phyloP scores from a whole-genome alignment of 2,797 vertebrate species.

The Chrysocyon brachyurus region DNA sequence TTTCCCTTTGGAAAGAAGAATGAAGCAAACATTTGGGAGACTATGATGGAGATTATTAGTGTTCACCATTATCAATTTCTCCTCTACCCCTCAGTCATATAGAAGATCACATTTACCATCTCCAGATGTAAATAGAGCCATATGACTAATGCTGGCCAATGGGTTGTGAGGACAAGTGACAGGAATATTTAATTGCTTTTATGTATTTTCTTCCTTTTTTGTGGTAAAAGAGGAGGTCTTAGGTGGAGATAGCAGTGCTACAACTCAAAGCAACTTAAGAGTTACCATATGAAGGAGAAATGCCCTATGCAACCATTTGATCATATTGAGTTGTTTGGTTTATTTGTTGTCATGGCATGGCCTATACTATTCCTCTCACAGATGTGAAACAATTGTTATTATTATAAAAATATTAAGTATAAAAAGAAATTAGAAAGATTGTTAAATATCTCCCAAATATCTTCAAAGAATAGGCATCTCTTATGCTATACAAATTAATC shows the following conservation, averaged over 20 bases:
- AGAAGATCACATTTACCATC: neutral
- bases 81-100: neutral
- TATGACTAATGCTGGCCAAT: neutral
- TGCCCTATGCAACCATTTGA: neutral
- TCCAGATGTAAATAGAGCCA: neutral
- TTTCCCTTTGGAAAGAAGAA: neutral
- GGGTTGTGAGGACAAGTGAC: neutral
- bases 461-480: neutral
- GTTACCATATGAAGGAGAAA: neutral
- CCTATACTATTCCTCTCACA: neutral
- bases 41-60: neutral
- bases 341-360: neutral
- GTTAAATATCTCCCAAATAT: neutral
- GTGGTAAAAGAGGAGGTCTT: neutral
- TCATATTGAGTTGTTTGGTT: neutral
- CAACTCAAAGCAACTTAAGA: neutral
- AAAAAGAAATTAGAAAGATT: neutral
- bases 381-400: neutral
- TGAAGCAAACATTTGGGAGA: neutral
- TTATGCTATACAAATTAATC: neutral
- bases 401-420: neutral
- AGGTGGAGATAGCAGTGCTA: neutral
- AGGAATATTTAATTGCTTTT: conserved; percentile 3
- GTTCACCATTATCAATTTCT: neutral
- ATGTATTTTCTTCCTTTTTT: neutral